Evolutionary conservation across 2,888 invertebrate genomes (phyloP).

Genomic region (Hypomecis atomaria): DNA sequence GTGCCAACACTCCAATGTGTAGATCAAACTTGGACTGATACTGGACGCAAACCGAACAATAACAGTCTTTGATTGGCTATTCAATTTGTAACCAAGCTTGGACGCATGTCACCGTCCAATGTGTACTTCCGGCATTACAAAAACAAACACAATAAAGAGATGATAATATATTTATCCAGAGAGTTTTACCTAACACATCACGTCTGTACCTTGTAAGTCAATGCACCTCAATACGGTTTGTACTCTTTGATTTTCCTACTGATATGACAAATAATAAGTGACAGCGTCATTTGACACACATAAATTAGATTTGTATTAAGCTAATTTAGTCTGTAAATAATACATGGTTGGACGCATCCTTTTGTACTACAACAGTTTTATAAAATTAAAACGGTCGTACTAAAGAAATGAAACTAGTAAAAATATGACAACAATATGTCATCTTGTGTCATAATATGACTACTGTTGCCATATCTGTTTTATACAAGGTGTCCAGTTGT

Average conservation of each 20-base stretch:
- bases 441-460: conserved; percentile 3
- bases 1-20: too few relatives aligned
- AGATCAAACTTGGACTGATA: too few relatives aligned
- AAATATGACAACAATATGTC: conserved; percentile 8
- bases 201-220: too few relatives aligned
- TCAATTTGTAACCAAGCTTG: too few relatives aligned
- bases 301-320: not conserved
- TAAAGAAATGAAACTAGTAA: conserved; percentile 10
- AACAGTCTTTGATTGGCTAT: too few relatives aligned
- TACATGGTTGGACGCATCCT: not conserved
- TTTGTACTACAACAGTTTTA: conserved; percentile 7
- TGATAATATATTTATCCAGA: too few relatives aligned
- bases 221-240: too few relatives aligned
- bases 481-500: conserved; percentile 10
- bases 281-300: not conserved
- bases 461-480: conserved; percentile 3
- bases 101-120: too few relatives aligned
- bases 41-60: too few relatives aligned
- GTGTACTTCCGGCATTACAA: too few relatives aligned
- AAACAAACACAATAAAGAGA: too few relatives aligned
- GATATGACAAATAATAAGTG: conserved; percentile 6
- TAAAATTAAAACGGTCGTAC: conserved; percentile 1
- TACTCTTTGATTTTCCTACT: not conserved
- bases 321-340: not conserved
- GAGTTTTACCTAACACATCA: too few relatives aligned